Percentiles rank a stretch among this genome's conserved stretches.
These are phyloP conservation scores for Rhodinocichla rosea DNA, from an alignment of 2,113 vertebrate genomes.

Conservation along the genomic window DNA sequence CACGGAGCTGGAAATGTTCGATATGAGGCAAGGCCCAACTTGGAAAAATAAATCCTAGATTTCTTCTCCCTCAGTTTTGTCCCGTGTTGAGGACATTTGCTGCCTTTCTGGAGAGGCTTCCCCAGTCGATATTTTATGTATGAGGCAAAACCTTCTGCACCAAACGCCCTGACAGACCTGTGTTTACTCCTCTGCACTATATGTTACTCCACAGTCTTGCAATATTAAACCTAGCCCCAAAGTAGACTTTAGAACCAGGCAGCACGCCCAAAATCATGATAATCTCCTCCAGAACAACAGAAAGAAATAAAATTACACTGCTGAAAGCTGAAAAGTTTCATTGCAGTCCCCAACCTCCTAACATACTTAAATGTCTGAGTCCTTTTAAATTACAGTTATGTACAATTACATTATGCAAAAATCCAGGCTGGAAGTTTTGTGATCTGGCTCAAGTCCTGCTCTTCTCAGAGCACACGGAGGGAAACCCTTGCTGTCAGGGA, in stretches of 20 bases:
- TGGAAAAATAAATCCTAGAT: not conserved
- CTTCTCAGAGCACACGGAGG: not conserved
- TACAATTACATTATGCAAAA: not conserved
- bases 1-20: not conserved
- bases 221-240: slow-evolving; percentile 19
- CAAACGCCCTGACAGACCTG: not conserved
- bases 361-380: not conserved
- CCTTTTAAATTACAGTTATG: not conserved
- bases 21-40: slow-evolving; percentile 11
- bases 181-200: slow-evolving; percentile 10
- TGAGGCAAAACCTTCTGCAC: not conserved
- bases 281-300: slow-evolving; percentile 40
- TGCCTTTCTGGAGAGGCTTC: slow-evolving; percentile 3
- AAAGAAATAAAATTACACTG: not conserved
- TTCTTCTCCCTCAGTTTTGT: slow-evolving; percentile 5
- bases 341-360: not conserved
- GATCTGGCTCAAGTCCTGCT: not conserved
- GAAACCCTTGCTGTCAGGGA: not conserved
- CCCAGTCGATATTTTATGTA: not conserved
- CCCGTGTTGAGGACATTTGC: not conserved
- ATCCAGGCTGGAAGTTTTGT: not conserved
- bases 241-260: slow-evolving; percentile 56
- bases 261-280: slow-evolving; percentile 37
- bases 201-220: not conserved
- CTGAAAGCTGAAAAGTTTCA: not conserved